A percentile compares a stretch with the other conserved stretches of the same genome.
Conservation (phyloP, 2,113 vertebrate species). For the Malurus elegans region DNA sequence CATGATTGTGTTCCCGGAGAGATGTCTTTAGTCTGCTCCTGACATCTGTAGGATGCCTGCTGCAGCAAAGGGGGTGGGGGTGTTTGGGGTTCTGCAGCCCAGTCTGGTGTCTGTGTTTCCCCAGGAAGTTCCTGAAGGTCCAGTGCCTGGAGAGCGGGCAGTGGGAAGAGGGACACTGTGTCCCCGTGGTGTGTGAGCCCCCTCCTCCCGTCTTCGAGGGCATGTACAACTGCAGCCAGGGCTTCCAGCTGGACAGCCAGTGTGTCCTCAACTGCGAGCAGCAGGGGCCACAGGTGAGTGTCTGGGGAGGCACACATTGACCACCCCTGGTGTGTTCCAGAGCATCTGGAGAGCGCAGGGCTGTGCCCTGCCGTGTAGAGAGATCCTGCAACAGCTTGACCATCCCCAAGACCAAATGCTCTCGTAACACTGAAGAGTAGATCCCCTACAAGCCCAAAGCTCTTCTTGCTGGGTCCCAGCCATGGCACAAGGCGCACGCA, state of each 20-base stretch:
- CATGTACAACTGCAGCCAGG: conserved; percentile 91
- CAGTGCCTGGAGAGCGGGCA: conserved; percentile 85
- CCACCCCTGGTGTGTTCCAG: neutral
- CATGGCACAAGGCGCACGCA: too few species aligned
- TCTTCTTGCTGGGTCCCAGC: neutral
- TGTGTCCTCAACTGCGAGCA: conserved; percentile 84
- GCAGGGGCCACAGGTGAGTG: conserved; percentile 74
- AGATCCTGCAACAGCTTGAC: rapidly evolving
- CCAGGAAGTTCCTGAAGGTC: conserved; percentile 88
- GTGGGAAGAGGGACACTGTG: conserved; percentile 84
- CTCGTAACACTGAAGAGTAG: neutral
- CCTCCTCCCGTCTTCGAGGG: conserved; percentile 85
- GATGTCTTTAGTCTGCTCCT: neutral
- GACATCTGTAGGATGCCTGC: neutral
- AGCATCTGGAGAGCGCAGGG: neutral
- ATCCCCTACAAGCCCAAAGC: neutral
- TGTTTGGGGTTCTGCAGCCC: neutral
- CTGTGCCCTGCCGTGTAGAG: neutral
- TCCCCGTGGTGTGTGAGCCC: conserved; percentile 83
- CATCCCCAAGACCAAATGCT: neutral
- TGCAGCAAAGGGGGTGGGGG: too few species aligned
- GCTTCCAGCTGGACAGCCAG: conserved; percentile 80
- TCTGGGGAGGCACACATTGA: neutral
- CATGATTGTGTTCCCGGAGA: neutral
- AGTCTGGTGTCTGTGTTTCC: neutral